Percentiles rank a stretch among this genome's conserved stretches.
Conservation (phyloP, 2,888 invertebrate genomes). For the Pasiphila rectangulata region DNA sequence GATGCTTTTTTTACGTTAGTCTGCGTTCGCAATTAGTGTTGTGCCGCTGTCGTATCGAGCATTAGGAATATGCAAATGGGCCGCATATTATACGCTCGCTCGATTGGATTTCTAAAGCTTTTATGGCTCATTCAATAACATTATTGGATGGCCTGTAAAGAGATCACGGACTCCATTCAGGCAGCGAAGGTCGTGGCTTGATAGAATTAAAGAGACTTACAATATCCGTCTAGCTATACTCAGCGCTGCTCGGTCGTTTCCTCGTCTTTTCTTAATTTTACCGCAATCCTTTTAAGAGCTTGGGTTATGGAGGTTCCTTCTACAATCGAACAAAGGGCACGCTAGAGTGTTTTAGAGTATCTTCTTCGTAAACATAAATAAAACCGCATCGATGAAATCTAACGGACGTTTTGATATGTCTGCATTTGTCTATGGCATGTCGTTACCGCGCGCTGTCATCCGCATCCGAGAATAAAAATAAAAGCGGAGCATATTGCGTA, state of each 20-base stretch:
- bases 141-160: conserved; percentile 41
- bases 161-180: conserved; percentile 56
- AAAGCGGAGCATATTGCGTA: conserved; percentile 41
- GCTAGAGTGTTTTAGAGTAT: conserved; percentile 59
- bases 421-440: conserved; percentile 32
- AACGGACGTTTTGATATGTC: conserved; percentile 1
- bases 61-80: conserved; percentile 70
- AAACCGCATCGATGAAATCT: conserved; percentile 7
- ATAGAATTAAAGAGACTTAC: conserved; percentile 42
- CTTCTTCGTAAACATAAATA: conserved; percentile 38
- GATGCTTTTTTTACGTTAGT: conserved; percentile 79
- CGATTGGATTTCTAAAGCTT: conserved; percentile 51
- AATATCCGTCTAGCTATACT: conserved; percentile 25
- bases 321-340: conserved; percentile 55
- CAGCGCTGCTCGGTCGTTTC: conserved; percentile 36
- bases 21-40: conserved; percentile 80
- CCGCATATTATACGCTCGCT: conserved; percentile 22
- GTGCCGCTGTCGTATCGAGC: conserved; percentile 67
- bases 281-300: conserved; percentile 63
- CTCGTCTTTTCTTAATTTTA: conserved; percentile 51
- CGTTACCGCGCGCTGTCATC: conserved; percentile 28
- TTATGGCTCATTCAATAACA: conserved; percentile 52
- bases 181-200: conserved; percentile 57
- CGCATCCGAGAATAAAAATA: conserved; percentile 25
- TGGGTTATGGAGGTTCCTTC: conserved; percentile 56